phyloP scores from a whole-genome alignment of 2,797 vertebrate species.

The Megalops cyprinoides region DNA sequence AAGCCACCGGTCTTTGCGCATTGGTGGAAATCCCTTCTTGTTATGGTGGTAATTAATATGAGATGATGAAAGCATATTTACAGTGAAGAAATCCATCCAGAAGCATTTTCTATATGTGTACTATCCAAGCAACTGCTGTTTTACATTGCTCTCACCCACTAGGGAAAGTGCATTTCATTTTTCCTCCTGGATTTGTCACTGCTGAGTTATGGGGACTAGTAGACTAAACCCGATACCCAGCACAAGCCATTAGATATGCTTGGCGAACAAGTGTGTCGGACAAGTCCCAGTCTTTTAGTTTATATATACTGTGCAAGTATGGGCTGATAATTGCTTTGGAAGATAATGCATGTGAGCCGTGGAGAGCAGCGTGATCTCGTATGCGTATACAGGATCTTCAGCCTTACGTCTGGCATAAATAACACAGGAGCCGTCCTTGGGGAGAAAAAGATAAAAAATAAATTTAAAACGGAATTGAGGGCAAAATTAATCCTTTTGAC shows the following conservation, averaged over 20 bases:
- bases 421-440: constrained; percentile 49
- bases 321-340: constrained; percentile 57
- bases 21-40: neutral
- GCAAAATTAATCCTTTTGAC: constrained; percentile 61
- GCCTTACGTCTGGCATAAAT: constrained; percentile 52
- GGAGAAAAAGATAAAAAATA: constrained; percentile 53
- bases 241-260: constrained; percentile 57
- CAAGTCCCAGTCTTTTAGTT: constrained; percentile 53
- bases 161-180: constrained; percentile 40
- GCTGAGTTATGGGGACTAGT: constrained; percentile 55
- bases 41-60: constrained; percentile 29
- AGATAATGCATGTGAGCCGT: constrained; percentile 49
- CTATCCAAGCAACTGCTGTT: constrained; percentile 24
- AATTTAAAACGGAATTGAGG: constrained; percentile 50
- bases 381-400: constrained; percentile 51
- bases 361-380: constrained; percentile 44
- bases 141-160: neutral
- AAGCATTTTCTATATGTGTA: neutral
- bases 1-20: neutral
- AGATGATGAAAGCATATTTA: constrained; percentile 7
- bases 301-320: constrained; percentile 49
- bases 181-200: constrained; percentile 46
- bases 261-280: constrained; percentile 54
- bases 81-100: constrained; percentile 8
- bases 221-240: constrained; percentile 52